phyloP scores from a whole-genome alignment of 2,113 vertebrate species.

The Laticauda laticaudata region DNA sequence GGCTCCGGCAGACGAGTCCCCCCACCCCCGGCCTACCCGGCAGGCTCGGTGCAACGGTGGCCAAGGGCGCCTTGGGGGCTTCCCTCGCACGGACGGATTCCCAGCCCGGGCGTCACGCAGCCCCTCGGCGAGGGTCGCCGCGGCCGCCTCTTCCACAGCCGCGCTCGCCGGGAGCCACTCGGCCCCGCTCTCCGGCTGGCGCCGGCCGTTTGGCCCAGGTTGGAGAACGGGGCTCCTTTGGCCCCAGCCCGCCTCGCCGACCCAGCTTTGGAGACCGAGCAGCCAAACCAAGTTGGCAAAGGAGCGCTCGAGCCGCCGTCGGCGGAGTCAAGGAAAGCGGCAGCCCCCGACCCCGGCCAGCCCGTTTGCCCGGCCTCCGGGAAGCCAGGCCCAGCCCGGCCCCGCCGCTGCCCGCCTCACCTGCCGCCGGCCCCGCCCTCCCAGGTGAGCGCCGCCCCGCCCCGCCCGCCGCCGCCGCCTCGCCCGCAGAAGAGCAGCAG shows the following conservation, averaged over 20 bases:
- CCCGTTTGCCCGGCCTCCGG: too few species aligned
- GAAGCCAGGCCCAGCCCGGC: neutral
- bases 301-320: neutral
- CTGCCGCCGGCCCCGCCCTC: neutral
- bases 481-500: neutral
- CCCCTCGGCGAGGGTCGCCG: neutral
- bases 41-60: neutral
- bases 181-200: neutral
- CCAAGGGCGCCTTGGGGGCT: neutral
- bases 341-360: fast-evolving
- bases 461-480: neutral
- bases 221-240: neutral
- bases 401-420: neutral
- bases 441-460: slow-evolving; percentile 26
- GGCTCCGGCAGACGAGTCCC: too few species aligned
- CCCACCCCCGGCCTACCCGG: neutral
- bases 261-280: neutral
- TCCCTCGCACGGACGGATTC: neutral
- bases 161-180: neutral
- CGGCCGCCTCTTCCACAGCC: neutral
- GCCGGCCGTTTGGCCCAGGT: neutral
- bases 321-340: neutral
- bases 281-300: neutral
- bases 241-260: neutral
- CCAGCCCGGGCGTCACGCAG: neutral